Conservation (phyloP, 2,888 invertebrate species). For the Palloptera scutellata region DNA sequence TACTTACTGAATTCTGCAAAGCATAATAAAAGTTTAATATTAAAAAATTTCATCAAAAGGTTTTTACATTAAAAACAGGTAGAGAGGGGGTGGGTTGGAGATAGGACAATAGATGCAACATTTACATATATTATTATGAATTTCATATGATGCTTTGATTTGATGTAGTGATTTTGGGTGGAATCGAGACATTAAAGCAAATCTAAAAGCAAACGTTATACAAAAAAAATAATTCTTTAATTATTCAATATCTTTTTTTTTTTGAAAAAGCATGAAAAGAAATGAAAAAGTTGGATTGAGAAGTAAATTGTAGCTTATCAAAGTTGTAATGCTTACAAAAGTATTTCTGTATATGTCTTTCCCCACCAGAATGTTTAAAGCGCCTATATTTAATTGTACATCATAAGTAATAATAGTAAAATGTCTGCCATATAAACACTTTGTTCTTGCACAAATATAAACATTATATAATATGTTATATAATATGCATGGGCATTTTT, state of each 20-base stretch:
- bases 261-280: not conserved
- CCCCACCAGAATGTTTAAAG: too few species aligned
- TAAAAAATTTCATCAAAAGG: conserved; percentile 19
- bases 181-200: conserved; percentile 13
- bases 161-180: conserved; percentile 12
- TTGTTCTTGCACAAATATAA: not conserved
- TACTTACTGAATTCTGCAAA: conserved; percentile 61
- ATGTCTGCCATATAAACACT: too few species aligned
- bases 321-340: too few species aligned
- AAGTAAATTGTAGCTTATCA: too few species aligned
- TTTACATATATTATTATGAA: conserved; percentile 34
- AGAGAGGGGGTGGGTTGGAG: conserved; percentile 25
- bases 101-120: conserved; percentile 39
- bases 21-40: conserved; percentile 53
- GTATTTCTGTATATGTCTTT: too few species aligned
- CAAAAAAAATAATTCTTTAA: conserved; percentile 17
- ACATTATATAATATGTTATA: not conserved
- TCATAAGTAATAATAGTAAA: too few species aligned
- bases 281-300: not conserved
- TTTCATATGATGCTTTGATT: conserved; percentile 3
- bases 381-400: too few species aligned
- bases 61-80: conserved; percentile 25
- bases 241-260: too few species aligned
- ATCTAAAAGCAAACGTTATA: conserved; percentile 13
- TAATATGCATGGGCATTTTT: too few species aligned